These are phyloP conservation scores for Uria lomvia DNA, from an alignment of 2,113 vertebrate genomes.

Conservation along the genomic window DNA sequence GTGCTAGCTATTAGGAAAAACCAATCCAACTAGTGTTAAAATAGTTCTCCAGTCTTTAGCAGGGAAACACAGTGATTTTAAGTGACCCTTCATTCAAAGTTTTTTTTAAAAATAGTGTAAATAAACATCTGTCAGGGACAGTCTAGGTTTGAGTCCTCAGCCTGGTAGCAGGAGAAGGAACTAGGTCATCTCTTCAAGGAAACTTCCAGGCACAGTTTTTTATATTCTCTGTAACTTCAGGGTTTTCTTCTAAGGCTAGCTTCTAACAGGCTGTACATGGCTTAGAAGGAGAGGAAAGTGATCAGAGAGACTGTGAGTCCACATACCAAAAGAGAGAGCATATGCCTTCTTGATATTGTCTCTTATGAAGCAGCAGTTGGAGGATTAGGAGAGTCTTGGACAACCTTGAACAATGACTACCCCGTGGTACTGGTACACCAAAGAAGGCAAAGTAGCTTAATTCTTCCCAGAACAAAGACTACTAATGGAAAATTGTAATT, in stretches of 20 bases:
- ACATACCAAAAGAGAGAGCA: neutral
- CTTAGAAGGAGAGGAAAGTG: neutral
- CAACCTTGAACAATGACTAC: neutral
- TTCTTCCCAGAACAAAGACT: neutral
- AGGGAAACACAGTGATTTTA: neutral
- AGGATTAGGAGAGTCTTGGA: neutral
- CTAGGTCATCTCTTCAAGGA: neutral
- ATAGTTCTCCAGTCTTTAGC: neutral
- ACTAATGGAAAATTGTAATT: neutral
- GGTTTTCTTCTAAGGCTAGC: neutral
- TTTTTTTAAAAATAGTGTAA: neutral
- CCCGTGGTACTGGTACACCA: neutral
- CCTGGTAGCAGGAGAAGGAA: neutral
- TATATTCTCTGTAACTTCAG: neutral
- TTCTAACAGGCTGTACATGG: neutral
- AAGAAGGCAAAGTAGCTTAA: neutral
- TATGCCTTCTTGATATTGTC: neutral
- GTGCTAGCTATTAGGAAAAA: neutral
- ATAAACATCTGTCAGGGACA: neutral
- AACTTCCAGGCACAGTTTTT: neutral
- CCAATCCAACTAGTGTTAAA: neutral
- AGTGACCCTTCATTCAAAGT: rapidly evolving
- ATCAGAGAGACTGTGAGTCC: neutral
- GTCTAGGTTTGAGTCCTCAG: neutral
- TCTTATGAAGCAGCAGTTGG: neutral